Evolutionary conservation across 2,113 vertebrate species (phyloP), one percentile per base, ranked within the genome.

Genomic region (Scolopax mira): DNA sequence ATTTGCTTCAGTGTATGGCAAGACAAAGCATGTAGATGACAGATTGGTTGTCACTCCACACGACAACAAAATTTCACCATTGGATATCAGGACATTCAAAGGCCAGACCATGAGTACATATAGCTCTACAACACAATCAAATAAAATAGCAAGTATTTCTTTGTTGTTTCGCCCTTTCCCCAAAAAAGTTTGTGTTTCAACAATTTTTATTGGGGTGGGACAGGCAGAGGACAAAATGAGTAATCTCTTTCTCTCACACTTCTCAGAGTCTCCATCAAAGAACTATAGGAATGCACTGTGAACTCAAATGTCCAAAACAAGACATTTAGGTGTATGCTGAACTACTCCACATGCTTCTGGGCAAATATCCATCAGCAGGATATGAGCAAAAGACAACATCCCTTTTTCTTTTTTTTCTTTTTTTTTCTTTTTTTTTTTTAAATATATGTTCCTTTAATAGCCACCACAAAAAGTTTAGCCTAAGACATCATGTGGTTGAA

Each of bases 151-250:
- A 42, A 13, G 9, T 41, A 35, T 55, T 64, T 13, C 23, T 83
- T 79, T 33, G 6, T 13, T 72, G 27, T n/a, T 73, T 41, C 12
- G 10, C 10, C 10, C 7, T 48, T 4, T 33, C 21, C 52, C 30
- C 6, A 48, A 7, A 71, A 71, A 17, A 33, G 11, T 42, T 46
- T 85, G 14, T 46, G 44, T 27, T 88, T 60, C 30, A 51, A 49
- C 8, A 70, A 3, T 19, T 65, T 75, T 58, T 65, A 42, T 13
- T 61, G 10, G 10, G 5, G 18, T 71, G 21, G 21, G 21, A 54
- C 4, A 24, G 5, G 4, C 10, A 3, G 8, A 5, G 10, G 3
- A 42, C 7, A 25, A 89, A 58, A 66, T 24, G 0, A 57, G 5
- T 28, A 44, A 49, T 48, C 80, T 4, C 41, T 89, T 77, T 82